Evolutionary conservation across 2,797 vertebrate species (phyloP), one percentile per base, ranked within the genome.

Genomic region (Argyrosomus regius): DNA sequence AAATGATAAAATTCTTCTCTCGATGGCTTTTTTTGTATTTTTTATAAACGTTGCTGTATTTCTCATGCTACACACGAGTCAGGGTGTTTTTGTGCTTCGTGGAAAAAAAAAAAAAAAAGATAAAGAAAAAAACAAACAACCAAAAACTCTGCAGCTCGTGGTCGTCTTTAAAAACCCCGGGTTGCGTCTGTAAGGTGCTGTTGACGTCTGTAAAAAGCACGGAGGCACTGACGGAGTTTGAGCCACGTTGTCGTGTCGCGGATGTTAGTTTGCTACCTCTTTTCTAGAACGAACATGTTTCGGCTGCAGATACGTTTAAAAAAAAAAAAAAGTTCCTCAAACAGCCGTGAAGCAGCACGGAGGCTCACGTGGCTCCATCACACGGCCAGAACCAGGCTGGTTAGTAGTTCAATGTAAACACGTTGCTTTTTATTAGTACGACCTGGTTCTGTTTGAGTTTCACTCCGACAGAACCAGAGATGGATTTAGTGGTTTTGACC

Each of bases 41-140:
- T 92, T 90, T 86, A 92, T 90, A 92, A 90, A 82, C 39, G 69
- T 93, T 39, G 90, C 87, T 92, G 90, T 93, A 90, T 89, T 90
- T 90, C 78, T 92, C 85, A 90, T 90, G 76, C 82, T 87, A 83
- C 76, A 87, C 78, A 77, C 35, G 35, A 81, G 83, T 91, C 85
- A 60, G 86, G 81, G 77, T 91, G 87, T 83, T 81, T 85, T 81
- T 88, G 80, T 85, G 82, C 76, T 80, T 86, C 77, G 80, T 85
- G 86, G 83, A 69, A 2, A 77, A 31, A 71, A 71, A 26, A 82
- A 85, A 84, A 88, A 53, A 22, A 72, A 83, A 77, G 3, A 78
- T 35, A 71, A 71, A 24, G 81, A 85, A 84, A 88, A 53, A 72
- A 86, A 88, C 87, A 87, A 71, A 22, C 81, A 85, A 84, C 88